phyloP scores from a whole-genome alignment of 2,888 invertebrate species.

The Scotopteryx bipunctaria region DNA sequence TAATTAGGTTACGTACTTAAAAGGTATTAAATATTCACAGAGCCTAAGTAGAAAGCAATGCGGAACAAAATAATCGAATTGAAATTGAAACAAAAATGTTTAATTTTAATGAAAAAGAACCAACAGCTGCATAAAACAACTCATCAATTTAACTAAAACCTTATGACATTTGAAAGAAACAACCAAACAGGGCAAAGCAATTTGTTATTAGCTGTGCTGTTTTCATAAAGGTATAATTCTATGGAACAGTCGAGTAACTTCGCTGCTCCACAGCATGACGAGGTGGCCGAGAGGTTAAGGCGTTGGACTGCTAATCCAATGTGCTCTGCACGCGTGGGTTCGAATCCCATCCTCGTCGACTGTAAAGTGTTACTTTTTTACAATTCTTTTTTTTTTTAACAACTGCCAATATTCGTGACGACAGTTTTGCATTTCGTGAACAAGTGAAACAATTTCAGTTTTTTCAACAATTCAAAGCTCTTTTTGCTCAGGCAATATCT shows the following conservation, averaged over 20 bases:
- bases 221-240: too few species aligned
- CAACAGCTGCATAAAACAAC: constrained; percentile 44
- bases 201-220: too few species aligned
- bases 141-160: constrained; percentile 43
- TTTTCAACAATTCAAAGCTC: constrained; percentile 7
- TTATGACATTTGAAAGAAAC: constrained; percentile 22
- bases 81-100: constrained; percentile 43
- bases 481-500: constrained; percentile 1
- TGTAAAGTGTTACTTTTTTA: too few species aligned
- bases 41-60: constrained; percentile 16
- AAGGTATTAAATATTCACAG: constrained; percentile 16
- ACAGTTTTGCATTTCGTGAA: background rate
- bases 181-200: background rate
- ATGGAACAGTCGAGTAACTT: constrained; percentile 21
- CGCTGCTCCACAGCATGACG: constrained; percentile 50
- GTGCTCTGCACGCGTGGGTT: constrained; percentile 93
- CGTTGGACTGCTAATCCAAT: constrained; percentile 91
- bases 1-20: constrained; percentile 15
- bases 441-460: background rate
- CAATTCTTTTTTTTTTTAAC: background rate
- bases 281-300: constrained; percentile 85
- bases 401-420: background rate
- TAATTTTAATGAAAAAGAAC: constrained; percentile 37
- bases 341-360: constrained; percentile 91
- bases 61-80: constrained; percentile 25